phyloP scores from a whole-genome alignment of 2,888 invertebrate species.

The Boloria selene region DNA sequence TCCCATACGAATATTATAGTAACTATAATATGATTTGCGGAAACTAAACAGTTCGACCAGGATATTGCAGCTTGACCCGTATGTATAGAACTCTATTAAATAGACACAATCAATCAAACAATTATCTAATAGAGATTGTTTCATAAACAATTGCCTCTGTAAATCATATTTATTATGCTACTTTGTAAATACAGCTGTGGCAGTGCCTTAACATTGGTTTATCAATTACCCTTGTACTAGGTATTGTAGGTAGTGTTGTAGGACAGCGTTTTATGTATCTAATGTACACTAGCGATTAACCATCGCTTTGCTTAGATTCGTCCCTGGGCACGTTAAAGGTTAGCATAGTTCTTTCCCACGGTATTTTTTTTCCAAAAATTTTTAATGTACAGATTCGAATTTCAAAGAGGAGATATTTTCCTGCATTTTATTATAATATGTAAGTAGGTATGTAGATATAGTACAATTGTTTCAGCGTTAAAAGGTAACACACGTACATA shows the following conservation, averaged over 20 bases:
- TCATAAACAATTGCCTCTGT: conserved; percentile 28
- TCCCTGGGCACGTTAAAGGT: no score
- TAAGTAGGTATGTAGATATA: no score
- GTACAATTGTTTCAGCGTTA: background rate
- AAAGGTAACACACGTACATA: no score
- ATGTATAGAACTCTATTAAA: conserved; percentile 24
- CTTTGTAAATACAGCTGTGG: conserved; percentile 4
- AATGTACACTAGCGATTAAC: no score
- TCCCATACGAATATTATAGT: background rate
- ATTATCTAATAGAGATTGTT: conserved; percentile 31
- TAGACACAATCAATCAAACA: conserved; percentile 32
- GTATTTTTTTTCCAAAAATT: no score
- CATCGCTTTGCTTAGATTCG: no score
- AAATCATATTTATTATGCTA: conserved; percentile 21
- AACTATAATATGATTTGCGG: background rate
- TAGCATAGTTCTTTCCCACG: no score
- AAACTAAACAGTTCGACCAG: conserved; percentile 19
- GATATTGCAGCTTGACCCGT: conserved; percentile 31
- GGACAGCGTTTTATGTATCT: no score
- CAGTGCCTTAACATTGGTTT: background rate
- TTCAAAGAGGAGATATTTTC: no score
- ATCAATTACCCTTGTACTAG: background rate
- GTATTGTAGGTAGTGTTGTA: no score
- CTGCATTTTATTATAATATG: no score
- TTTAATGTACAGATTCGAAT: no score